These are phyloP conservation scores for Tokudaia tokunoshimensis DNA, from an alignment of 2,797 vertebrate genomes.

Conservation along the genomic window DNA sequence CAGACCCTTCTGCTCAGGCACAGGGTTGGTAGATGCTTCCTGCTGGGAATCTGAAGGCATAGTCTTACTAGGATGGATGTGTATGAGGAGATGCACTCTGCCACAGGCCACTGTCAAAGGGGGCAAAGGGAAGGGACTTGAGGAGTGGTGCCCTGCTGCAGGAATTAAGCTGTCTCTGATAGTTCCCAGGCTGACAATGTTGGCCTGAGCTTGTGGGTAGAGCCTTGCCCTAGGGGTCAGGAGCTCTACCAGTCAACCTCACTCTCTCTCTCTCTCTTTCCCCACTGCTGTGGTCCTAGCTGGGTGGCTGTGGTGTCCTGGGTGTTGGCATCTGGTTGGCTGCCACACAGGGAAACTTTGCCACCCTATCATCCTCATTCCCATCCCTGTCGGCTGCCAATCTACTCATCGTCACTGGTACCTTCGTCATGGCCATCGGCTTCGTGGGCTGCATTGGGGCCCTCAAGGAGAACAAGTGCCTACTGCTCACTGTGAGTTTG, in stretches of 20 bases:
- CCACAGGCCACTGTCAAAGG: not conserved
- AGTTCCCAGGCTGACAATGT: not conserved
- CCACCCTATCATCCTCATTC: conserved; percentile 97
- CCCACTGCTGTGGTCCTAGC: conserved; percentile 86
- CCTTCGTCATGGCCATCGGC: conserved; percentile 98
- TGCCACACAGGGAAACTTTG: conserved; percentile 98
- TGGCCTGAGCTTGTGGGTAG: not conserved
- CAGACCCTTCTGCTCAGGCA: not conserved
- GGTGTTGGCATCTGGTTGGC: conserved; percentile 99
- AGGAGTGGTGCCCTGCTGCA: not conserved
- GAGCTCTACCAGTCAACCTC: not conserved
- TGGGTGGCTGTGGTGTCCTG: conserved; percentile 98
- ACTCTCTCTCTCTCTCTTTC: conserved; percentile 52
- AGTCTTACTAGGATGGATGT: not conserved
- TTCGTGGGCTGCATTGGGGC: conserved; percentile 98
- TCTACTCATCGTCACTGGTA: conserved; percentile 95
- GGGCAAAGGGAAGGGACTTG: not conserved
- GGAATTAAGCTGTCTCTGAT: not conserved
- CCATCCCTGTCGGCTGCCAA: conserved; percentile 98
- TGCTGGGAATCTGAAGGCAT: not conserved
- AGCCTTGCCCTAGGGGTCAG: not conserved
- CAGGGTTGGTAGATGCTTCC: not conserved
- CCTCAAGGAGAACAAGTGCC: conserved; percentile 97
- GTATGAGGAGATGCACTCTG: not conserved
- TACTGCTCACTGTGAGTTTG: conserved; percentile 95